A percentile compares a stretch with the other conserved stretches of the same genome.
Evolutionary conservation across 2,113 vertebrate species (phyloP).

Genomic region (Tamias sibiricus): DNA sequence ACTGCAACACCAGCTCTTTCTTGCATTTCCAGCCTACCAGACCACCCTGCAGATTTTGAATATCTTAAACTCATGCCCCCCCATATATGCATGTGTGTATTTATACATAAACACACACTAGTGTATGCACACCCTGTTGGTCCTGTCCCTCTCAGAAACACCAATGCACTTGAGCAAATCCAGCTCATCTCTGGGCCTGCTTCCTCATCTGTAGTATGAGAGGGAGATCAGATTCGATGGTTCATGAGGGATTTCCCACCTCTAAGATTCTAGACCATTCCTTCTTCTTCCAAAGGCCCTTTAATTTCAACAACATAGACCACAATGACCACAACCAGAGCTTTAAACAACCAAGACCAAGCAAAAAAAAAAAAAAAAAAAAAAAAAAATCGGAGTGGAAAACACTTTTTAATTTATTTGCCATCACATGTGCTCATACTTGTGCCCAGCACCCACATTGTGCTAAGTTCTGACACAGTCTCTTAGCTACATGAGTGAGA

Average conservation of each 20-base stretch:
- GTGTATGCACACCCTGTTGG: neutral
- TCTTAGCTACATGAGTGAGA: neutral
- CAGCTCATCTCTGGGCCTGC: neutral
- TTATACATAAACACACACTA: too few relatives aligned
- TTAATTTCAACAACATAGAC: neutral
- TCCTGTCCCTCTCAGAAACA: neutral
- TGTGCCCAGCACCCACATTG: neutral
- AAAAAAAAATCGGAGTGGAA: neutral
- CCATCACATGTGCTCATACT: neutral
- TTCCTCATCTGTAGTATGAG: neutral
- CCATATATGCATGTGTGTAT: too few relatives aligned
- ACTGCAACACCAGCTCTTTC: neutral
- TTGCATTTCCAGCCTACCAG: neutral
- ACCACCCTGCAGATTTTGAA: too few relatives aligned
- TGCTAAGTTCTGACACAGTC: neutral
- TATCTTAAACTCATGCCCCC: too few relatives aligned
- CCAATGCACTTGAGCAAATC: neutral
- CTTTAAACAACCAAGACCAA: slow-evolving; percentile 13
- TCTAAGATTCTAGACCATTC: neutral
- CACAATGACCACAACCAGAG: neutral
- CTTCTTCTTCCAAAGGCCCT: neutral
- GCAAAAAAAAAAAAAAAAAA: neutral
- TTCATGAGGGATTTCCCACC: neutral
- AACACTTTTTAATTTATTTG: slow-evolving; percentile 43
- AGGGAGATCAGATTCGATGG: neutral